These are phyloP conservation scores for Rotaria socialis DNA, from an alignment of 2,888 invertebrate species.

Conservation along the genomic window DNA sequence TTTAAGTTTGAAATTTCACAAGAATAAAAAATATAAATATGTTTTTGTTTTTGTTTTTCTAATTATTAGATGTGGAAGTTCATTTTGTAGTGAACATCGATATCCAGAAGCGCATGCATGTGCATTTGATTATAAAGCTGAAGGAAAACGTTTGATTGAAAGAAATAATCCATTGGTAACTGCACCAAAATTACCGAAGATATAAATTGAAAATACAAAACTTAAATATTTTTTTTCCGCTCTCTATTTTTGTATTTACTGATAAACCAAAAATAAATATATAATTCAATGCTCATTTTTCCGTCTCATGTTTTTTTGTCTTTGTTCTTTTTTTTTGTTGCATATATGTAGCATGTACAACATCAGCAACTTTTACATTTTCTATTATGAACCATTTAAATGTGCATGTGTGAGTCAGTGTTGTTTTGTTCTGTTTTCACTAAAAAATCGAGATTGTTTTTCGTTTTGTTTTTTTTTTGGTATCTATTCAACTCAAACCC, in stretches of 20 bases:
- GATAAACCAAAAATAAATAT: not conserved
- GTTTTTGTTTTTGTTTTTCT: not conserved
- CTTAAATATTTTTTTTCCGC: not conserved
- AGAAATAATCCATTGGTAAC: slow-evolving; percentile 68
- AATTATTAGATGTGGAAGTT: slow-evolving; percentile 67
- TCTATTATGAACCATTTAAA: not conserved
- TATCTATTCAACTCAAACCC: not conserved
- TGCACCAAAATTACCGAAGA: slow-evolving; percentile 72
- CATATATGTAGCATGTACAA: not conserved
- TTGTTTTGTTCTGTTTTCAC: not conserved
- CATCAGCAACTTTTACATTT: not conserved
- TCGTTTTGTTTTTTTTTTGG: not conserved
- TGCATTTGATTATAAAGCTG: slow-evolving; percentile 73
- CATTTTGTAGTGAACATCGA: slow-evolving; percentile 73
- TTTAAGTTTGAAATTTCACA: no score
- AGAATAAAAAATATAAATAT: no score
- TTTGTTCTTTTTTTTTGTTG: not conserved
- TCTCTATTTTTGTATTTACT: slow-evolving; percentile 10
- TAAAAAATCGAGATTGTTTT: not conserved
- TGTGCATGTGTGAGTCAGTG: not conserved
- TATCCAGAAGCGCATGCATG: slow-evolving; percentile 75
- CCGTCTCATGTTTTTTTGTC: not conserved
- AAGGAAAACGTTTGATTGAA: slow-evolving; percentile 66
- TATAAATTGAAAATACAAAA: slow-evolving; percentile 52
- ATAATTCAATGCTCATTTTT: not conserved